Evolutionary conservation across 2,888 invertebrate species (phyloP).

Genomic region (Drosophila sordidula): DNA sequence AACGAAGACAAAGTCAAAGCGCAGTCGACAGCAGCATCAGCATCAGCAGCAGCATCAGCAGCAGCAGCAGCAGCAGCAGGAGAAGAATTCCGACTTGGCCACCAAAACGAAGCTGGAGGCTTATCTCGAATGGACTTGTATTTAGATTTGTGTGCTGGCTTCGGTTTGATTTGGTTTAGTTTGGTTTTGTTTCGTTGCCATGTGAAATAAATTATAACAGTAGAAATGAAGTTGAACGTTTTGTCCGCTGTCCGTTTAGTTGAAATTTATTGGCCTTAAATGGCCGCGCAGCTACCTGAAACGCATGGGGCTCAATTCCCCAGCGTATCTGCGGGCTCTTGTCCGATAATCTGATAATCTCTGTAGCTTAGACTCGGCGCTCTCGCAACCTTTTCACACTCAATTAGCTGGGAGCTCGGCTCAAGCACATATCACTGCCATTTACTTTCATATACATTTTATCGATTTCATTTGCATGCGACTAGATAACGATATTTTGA

Average conservation of each 20-base stretch:
- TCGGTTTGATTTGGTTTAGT: conserved; percentile 17
- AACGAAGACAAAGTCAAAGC: conserved; percentile 40
- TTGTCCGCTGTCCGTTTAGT: conserved; percentile 69
- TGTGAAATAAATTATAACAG: conserved; percentile 80
- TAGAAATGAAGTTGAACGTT: conserved; percentile 74
- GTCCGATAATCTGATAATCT: conserved; percentile 33
- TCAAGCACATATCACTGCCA: conserved; percentile 43
- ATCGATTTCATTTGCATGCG: conserved; percentile 76
- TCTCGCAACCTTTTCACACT: conserved; percentile 70
- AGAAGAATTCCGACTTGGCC: conserved; percentile 9
- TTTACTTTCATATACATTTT: conserved; percentile 66
- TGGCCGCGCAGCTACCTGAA: conserved; percentile 62
- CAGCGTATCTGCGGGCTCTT: conserved; percentile 6
- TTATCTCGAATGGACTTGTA: conserved; percentile 24
- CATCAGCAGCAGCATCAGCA: conserved; percentile 1
- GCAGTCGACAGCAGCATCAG: conserved; percentile 17
- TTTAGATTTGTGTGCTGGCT: conserved; percentile 4
- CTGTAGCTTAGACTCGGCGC: conserved; percentile 14
- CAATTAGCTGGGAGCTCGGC: conserved; percentile 67
- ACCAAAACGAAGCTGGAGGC: conserved; percentile 24
- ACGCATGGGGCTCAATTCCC: conserved; percentile 1
- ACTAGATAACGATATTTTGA: conserved; percentile 43
- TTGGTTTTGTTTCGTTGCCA: conserved; percentile 19
- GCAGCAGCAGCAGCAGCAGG: conserved; percentile 3
- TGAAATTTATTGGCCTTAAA: conserved; percentile 72